Conservation (phyloP, 1,140 invertebrate species). For the Drosophila pruinosa region DNA sequence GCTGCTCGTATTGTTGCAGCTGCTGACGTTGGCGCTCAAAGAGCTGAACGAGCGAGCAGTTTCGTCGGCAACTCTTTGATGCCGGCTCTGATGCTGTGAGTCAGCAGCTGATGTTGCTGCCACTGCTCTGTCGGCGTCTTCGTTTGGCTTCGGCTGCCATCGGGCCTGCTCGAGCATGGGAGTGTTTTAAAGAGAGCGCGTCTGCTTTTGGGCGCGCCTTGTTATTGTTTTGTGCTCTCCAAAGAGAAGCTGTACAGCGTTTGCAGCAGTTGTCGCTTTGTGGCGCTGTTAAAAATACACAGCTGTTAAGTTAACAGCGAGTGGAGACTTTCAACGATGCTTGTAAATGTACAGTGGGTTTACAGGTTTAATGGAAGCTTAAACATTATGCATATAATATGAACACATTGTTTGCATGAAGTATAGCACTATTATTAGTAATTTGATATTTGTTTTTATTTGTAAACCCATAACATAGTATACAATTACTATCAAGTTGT, state of each 20-base stretch:
- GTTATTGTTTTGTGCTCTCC: not conserved
- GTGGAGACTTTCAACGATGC: constrained; percentile 46
- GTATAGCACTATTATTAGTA: no score
- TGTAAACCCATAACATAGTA: no score
- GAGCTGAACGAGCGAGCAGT: constrained; percentile 3
- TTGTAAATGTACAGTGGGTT: not conserved
- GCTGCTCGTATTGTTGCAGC: constrained; percentile 8
- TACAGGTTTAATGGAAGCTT: no score
- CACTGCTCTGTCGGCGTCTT: constrained; percentile 16
- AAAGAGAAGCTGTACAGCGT: constrained; percentile 4
- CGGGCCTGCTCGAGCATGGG: constrained; percentile 13
- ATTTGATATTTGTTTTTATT: no score
- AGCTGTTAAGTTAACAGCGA: constrained; percentile 24
- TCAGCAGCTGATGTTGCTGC: constrained; percentile 14
- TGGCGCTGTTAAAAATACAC: constrained; percentile 39
- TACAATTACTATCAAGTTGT: no score
- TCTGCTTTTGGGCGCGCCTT: constrained; percentile 52
- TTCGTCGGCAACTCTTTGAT: constrained; percentile 54
- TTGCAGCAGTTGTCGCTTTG: constrained; percentile 52
- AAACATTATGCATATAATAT: no score
- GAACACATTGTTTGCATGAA: no score
- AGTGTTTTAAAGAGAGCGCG: not conserved
- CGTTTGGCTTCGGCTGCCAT: constrained; percentile 7
- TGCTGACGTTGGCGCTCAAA: constrained; percentile 12
- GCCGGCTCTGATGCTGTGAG: constrained; percentile 28